Evolutionary conservation across 2,113 vertebrate species (phyloP), one percentile per base, ranked within the genome.

Genomic region (Syrrhaptes paradoxus): DNA sequence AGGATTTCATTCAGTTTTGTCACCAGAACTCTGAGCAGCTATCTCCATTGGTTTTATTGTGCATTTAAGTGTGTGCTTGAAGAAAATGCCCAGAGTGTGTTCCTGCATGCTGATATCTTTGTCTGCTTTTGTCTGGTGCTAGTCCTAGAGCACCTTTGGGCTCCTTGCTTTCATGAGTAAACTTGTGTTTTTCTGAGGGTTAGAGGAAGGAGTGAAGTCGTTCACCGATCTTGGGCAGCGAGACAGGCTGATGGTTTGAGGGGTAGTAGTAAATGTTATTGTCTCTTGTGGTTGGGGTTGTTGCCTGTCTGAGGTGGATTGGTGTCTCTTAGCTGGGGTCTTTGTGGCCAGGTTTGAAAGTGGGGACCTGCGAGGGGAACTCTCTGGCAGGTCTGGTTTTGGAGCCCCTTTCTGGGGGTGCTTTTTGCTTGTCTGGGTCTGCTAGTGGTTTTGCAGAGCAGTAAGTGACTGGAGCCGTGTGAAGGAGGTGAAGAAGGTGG

Each of bases 191-290:
- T 57, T 15, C 26, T 15, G 14, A 43, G 19, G 25, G 1, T 41
- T 45, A 46, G 63, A 78, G 18, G 26, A 21, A 10, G 20, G 10
- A 74, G 6, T 0, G 0, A 32, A 11, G 7, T 20, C 2, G 0
- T 25, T 68, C 13, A 21, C 4, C 7, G 1, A 0, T 89, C 49
- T 32, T 49, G 49, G 7, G n/a, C 10, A 29, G 28, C 0, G 1
- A 63, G 63, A 17, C 6, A 4, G 17, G 20, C 24, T 1, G 3
- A 8, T n/a, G n/a, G 11, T 46, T 81, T 71, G 55, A n/a, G 26
- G 46, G 43, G 1, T 10, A 14, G 7, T 0, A 0, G 4, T 34
- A 4, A 38, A 36, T 54, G 34, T 59, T 36, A 5, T 17, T 57
- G 22, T 32, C 11, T 57, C 9, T 61, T 63, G 51, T 82, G 34